Evolutionary conservation across 2,888 invertebrate species (phyloP), one percentile per base, ranked within the genome.

Genomic region (Penaeus monodon): DNA sequence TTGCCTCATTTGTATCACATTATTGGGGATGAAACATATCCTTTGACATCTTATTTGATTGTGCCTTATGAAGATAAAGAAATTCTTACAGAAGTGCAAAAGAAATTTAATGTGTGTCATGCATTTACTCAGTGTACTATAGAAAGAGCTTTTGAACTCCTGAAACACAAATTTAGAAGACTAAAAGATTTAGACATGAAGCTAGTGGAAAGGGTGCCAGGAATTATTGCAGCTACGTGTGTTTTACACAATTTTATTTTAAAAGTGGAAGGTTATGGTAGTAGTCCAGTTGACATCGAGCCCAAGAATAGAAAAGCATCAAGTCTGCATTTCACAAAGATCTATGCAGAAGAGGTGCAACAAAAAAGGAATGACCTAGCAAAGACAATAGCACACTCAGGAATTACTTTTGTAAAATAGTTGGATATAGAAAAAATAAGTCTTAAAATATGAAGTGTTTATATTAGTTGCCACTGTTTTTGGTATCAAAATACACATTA

Each of bases 51-150:
- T n/a, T 86, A 74, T 57, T 49, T 89, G 29, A 78, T 90, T 79
- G 74, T 81, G n/a, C 90, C 90, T 27, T 90, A 79, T 70, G 66
- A 76, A 49, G 90, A 90, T 80, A 86, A 88, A 64, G 88, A 74
- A 20, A 38, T 65, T 24, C 79, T 88, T 38, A 83, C 84, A 65
- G 22, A 65, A 24, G 78, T n/a, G 38, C 73, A 88, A 74, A 82
- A 27, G 24, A 74, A 38, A 24, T 90, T 74, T 77, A 90, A 90
- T 70, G n/a, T 24, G 22, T 63, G 27, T 20, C 85, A 73, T 20
- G 27, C 66, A 6, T 22, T 65, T 38, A 66, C 81, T 44, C 76
- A 83, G 22, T 63, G 24, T 38, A 65, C 38, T 10, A 66, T 89
- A 20, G 90, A 90, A 76, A 65, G 83, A 12, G 85, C 89, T 22